Base-by-base conservation (phyloP, 2,888 invertebrate genomes). In the Scaptomyza flava region DNA sequence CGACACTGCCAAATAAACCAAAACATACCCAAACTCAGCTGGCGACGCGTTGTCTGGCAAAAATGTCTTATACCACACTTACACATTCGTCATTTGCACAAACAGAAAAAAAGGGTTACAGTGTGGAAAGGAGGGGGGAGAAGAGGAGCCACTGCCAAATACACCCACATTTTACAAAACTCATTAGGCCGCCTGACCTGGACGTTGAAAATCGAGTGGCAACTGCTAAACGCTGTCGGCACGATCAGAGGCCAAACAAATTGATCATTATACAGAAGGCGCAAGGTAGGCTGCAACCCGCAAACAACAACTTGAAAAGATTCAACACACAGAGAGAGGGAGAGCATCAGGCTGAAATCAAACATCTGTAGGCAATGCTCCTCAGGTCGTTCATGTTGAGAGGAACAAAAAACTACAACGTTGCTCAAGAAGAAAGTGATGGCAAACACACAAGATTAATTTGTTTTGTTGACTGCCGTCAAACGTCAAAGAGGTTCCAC, bases 251-350 rank as follows among this genome's bases (percentile, higher is more conserved):
- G 66, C 77, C 70, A 82, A 87, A 87, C 87, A 84, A 84, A 88
- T 86, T 86, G 88, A 81, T 88, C 88, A 88, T 88, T 86, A 88
- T 88, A 86, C 86, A 86, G 86, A 86, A 86, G 86, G 88, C 88
- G 68, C 82, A 82, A 79, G 75, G 79, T 73, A 69, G 86, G 83
- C 77, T 38, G 46, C 77, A 64, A 53, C 63, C 76, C 64, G 53
- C 63, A 27, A 27, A 27, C 27, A 64, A 6, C 46, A 57, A 57
- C 54, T 27, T 27, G 27, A 62, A 23, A 51, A 41, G 46, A 45
- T 34, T 23, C 45, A 33, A 51, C 23, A 51, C 11, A 47, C 63
- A 73, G 34, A 50, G 64, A 71, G 57, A 1, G 45, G 8, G 17
- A 45, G 58, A 75, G 58, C 77, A 76, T 65, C 70, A 80, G 76